Base-by-base conservation (phyloP, 2,113 vertebrate species). In the Pimephales promelas region DNA sequence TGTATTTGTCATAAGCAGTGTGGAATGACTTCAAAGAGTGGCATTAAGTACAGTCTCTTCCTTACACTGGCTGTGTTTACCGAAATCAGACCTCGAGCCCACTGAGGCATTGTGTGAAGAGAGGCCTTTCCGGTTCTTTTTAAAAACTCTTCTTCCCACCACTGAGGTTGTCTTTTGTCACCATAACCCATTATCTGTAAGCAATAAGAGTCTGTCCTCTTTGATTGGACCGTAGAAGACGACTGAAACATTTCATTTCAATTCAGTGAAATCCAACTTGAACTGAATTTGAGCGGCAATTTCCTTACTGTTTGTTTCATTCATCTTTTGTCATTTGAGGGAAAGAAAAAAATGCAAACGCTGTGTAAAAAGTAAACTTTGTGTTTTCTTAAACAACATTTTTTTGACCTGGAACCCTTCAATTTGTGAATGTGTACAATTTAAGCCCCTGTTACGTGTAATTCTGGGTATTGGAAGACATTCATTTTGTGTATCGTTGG, bases 101-200 rank as follows among this genome's bases (percentile, higher is more conserved):
- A 92, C 89, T 90, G 88, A 92, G 89, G 87, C 88, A 88, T 90
- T 90, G 84, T 87, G 64, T 83, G 54, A 81, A 11, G 79, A 72
- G 6, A 82, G 83, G 34, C 81, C 78, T 84, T 83, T 91, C 87
- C 74, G 86, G 88, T 92, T 93, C 89, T 89, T 73, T 70, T 74
- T 83, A 28, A n/a, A 59, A 88, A 76, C 5, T 28, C 34, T 22
- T 49, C 75, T 87, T 81, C 85, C 83, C 84, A 86, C 83, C 88
- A 81, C 68, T 9, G 14, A 82, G 49, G 79, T 84, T 36, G 88
- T 47, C 84, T 91, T 92, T 89, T 89, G 89, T 93, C 91, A 92
- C 92, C 91, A 92, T 75, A 66, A 82, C 88, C 90, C 45, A 90
- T 90, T 90, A 92, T 92, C 89, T 89, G 89, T 86, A 89, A 91